phyloP scores from a whole-genome alignment of 92 coral and sea anemone species.

The Palythoa caribaeorum region DNA sequence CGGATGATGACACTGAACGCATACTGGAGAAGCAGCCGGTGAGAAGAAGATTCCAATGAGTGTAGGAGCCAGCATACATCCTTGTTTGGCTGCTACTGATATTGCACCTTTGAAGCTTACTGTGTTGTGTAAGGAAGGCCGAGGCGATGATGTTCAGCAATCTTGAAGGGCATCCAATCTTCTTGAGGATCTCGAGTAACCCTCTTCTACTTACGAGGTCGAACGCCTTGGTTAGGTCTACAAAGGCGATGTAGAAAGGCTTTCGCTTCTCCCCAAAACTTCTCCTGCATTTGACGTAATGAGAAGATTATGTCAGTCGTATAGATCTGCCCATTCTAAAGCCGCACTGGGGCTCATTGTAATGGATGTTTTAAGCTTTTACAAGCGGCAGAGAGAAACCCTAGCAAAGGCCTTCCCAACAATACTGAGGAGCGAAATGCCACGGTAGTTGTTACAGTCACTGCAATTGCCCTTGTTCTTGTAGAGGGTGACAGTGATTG shows the following conservation, averaged over 20 bases:
- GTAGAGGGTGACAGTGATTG: neutral
- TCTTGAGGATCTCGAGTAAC: neutral
- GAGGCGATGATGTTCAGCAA: too few species aligned
- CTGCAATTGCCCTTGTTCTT: too few species aligned
- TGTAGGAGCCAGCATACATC: neutral
- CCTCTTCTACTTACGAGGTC: slow-evolving; percentile 27
- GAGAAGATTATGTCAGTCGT: too few species aligned
- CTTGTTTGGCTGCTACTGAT: neutral
- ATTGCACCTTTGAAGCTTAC: neutral
- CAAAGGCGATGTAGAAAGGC: slow-evolving; percentile 26
- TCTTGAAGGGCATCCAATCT: too few species aligned
- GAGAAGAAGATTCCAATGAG: neutral
- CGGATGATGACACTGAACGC: neutral
- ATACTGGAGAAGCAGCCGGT: neutral
- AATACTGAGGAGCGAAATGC: neutral
- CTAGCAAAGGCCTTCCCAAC: neutral
- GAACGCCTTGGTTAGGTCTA: slow-evolving; percentile 39
- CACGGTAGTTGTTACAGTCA: too few species aligned
- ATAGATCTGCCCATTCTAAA: neutral
- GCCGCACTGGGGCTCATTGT: neutral
- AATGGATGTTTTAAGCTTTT: neutral
- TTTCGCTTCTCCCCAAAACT: slow-evolving; percentile 2
- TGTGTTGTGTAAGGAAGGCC: neutral
- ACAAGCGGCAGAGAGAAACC: neutral
- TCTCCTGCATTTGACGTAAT: neutral